Evolutionary conservation across 2,888 invertebrate species (phyloP), one percentile per base, ranked within the genome.

Genomic region (Tupiocoris notatus): DNA sequence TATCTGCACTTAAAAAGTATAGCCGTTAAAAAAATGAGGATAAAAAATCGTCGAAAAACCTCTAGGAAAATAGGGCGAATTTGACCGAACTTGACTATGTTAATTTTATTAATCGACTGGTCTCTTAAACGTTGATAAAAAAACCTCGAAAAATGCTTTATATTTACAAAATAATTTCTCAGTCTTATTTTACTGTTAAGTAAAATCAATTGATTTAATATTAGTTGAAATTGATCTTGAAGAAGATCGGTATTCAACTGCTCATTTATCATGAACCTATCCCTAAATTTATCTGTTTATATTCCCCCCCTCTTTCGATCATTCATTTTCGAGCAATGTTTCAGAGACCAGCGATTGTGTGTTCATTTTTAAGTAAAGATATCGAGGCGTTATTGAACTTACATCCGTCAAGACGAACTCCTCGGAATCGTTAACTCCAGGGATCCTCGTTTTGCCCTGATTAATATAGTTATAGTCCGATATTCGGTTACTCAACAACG

Each of bases 391-490:
- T 17, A 61, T 54, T 24, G 17, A 83, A 92, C 93, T 93, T 92
- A 94, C 94, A 87, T 93, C 91, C 84, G 93, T 93, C 83, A 89
- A 86, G 85, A 89, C 89, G 89, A 94, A 92, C 87, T 96, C 95
- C 86, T 91, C 91, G 83, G 88, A 90, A 88, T 98, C 97, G 89
- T 96, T 95, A 86, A 98, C 91, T 85, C 93, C 93, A 85, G 95
- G 95, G 86, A 98, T 96, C 87, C 92, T 90, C 84, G 92, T 93
- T 89, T 93, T 94, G 87, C 96, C 96, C 88, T 96, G 95, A 88
- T 93, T 92, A 88, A 96, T 92, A 88, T 91, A 93, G 78, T 81
- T 78, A 77, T 81, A 82, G 86, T 91, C 90, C 82, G 86, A 86
- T 86, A 92, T 84, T 86, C 92, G 89, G 85, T 92, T 89, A 77